Evolutionary conservation across 1,140 invertebrate species (phyloP), one percentile per base, ranked within the genome.

Genomic region (Euura lappo): DNA sequence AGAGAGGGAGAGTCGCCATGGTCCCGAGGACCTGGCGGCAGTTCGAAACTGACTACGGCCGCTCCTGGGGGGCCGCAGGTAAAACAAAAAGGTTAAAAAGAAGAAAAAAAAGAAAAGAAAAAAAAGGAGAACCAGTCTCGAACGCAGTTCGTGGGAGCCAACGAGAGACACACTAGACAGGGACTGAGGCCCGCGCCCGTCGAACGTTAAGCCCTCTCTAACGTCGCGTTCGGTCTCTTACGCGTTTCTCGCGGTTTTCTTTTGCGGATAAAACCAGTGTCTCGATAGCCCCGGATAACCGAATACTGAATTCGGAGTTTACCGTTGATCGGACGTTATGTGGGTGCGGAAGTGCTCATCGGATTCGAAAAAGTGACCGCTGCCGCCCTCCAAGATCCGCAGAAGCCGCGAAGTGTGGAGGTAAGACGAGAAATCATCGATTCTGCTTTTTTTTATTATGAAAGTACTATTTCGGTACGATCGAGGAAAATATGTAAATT

Each of bases 91-190:
- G 82, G 44, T 10, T 68, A 10, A 13, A 64, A 13, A 13, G 60
- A 13, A 13, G 60, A 64, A 64, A 64, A 64, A 64, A 64, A 64
- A 64, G 2, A 64, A 2, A 64, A 64, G 13, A 76, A 85, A 85
- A 83, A 86, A 84, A 80, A 80, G 77, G 72, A 84, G 84, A 86
- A 86, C 85, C 85, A 83, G 85, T 86, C 84, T 75, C 79, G 74
- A 60, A 60, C 79, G 79, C 76, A 77, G 75, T 79, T 75, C 70
- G 79, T 81, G 80, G 28, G 28, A 44, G 66, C 28, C 13, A 68
- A 3, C 3, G 13, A 28, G 66, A 68, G 66, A 42, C 66, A 42
- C 66, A 42, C 28, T 42, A 60, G 51, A 60, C 51, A 60, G 51
- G 13, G 51, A 60, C 51, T 6, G 28, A 28, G 28, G 51, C 51